Conservation (phyloP, 1,140 invertebrate genomes). For the Drosophila funebris region DNA sequence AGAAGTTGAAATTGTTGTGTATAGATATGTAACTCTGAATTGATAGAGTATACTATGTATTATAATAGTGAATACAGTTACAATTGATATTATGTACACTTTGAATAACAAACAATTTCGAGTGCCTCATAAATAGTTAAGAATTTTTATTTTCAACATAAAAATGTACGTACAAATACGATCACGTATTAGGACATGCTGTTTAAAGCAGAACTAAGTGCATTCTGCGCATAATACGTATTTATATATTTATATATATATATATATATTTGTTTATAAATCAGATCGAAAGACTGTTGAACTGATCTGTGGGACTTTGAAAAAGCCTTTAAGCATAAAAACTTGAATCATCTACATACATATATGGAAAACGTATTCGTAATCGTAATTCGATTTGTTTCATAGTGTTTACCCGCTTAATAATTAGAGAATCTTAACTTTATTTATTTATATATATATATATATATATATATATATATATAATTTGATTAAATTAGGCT, state of each 20-base stretch:
- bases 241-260: neutral
- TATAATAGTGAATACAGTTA: too few relatives aligned
- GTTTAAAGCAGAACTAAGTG: constrained; percentile 29
- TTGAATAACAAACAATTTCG: neutral
- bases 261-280: constrained; percentile 11
- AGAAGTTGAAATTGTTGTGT: too few relatives aligned
- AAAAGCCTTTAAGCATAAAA: constrained; percentile 24
- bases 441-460: constrained; percentile 10
- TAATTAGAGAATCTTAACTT: constrained; percentile 21
- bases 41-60: too few relatives aligned
- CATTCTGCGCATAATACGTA: constrained; percentile 11
- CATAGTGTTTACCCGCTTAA: constrained; percentile 16
- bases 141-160: constrained; percentile 51
- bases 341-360: constrained; percentile 21
- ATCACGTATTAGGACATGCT: constrained; percentile 29
- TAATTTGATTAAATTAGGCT: constrained; percentile 31
- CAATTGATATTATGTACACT: too few relatives aligned
- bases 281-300: constrained; percentile 27
- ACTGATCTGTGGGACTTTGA: constrained; percentile 14
- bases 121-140: constrained; percentile 43
- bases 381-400: too few relatives aligned
- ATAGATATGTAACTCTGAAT: too few relatives aligned
- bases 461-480: constrained; percentile 16
- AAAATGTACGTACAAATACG: constrained; percentile 44
- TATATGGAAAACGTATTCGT: constrained; percentile 32